Evolutionary conservation across 2,113 vertebrate genomes (phyloP).

Genomic region (Pristiophorus japonicus): DNA sequence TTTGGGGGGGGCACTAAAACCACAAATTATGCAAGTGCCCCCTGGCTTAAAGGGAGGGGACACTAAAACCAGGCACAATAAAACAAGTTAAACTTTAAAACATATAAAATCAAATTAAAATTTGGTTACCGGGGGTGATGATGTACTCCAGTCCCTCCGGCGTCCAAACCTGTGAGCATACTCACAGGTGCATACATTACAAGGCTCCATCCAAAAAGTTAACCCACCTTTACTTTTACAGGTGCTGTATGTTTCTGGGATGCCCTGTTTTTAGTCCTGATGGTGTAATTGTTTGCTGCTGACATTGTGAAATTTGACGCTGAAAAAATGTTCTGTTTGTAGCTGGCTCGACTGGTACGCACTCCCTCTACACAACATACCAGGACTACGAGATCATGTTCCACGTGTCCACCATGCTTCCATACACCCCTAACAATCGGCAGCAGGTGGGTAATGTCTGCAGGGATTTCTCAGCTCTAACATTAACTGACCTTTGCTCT

Average conservation of each 20-base stretch:
- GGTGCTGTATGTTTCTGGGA: neutral
- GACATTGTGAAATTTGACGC: neutral
- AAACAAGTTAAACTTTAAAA: too few relatives aligned
- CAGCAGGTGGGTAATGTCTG: conserved; percentile 66
- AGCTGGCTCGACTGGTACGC: conserved; percentile 89
- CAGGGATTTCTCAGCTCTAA: too few relatives aligned
- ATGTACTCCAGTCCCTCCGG: too few relatives aligned
- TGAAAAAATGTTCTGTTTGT: conserved; percentile 27
- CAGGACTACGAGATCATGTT: conserved; percentile 97
- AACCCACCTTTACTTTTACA: too few relatives aligned
- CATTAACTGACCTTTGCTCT: neutral
- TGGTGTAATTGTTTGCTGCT: neutral
- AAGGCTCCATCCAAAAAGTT: neutral
- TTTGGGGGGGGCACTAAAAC: too few relatives aligned
- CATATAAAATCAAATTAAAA: too few relatives aligned
- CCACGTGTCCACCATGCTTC: conserved; percentile 91
- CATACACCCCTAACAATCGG: conserved; percentile 86
- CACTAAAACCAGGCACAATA: too few relatives aligned
- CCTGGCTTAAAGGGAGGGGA: too few relatives aligned
- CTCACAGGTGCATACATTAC: too few relatives aligned
- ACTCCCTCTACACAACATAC: conserved; percentile 87
- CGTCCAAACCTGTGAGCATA: too few relatives aligned
- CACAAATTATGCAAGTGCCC: too few relatives aligned
- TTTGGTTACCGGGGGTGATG: too few relatives aligned
- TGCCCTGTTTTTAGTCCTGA: neutral